Evolutionary conservation across 2,797 vertebrate genomes (phyloP).

Genomic region (Gymnodraco acuticeps): DNA sequence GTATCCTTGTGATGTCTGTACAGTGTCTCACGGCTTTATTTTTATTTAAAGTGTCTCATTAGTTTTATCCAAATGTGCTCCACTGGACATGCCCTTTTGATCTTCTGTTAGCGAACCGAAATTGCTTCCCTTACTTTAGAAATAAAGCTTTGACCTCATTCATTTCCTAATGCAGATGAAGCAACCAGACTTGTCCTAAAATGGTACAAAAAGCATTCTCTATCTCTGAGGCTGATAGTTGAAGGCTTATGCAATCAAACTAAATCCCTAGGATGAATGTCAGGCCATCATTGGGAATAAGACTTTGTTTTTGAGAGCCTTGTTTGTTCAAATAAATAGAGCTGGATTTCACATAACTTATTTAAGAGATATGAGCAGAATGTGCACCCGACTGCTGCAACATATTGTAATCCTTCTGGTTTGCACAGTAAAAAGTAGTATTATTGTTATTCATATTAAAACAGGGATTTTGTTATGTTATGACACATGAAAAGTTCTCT

Average conservation of each 20-base stretch:
- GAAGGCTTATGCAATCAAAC: conserved; percentile 33
- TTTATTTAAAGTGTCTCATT: conserved; percentile 24
- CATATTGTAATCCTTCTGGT: neutral
- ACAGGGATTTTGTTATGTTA: conserved; percentile 11
- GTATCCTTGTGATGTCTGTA: neutral
- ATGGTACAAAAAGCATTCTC: conserved; percentile 32
- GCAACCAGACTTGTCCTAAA: conserved; percentile 33
- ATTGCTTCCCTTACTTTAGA: conserved; percentile 39
- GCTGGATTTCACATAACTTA: conserved; percentile 11
- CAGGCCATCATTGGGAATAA: conserved; percentile 26
- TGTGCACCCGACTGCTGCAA: neutral
- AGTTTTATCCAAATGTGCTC: conserved; percentile 31
- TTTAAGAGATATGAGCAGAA: conserved; percentile 3
- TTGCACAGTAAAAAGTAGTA: neutral
- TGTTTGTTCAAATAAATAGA: conserved; percentile 31
- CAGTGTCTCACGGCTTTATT: conserved; percentile 15
- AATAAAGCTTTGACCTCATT: conserved; percentile 46
- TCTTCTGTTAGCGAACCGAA: conserved; percentile 24
- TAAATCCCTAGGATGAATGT: conserved; percentile 37
- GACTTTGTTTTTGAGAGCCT: conserved; percentile 38
- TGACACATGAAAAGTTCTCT: conserved; percentile 8
- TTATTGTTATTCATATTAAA: neutral
- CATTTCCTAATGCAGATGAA: conserved; percentile 51
- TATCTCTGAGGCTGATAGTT: conserved; percentile 38
- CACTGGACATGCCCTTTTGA: conserved; percentile 38